Conservation (phyloP, 2,888 invertebrate genomes). For the Conomelus anceps region DNA sequence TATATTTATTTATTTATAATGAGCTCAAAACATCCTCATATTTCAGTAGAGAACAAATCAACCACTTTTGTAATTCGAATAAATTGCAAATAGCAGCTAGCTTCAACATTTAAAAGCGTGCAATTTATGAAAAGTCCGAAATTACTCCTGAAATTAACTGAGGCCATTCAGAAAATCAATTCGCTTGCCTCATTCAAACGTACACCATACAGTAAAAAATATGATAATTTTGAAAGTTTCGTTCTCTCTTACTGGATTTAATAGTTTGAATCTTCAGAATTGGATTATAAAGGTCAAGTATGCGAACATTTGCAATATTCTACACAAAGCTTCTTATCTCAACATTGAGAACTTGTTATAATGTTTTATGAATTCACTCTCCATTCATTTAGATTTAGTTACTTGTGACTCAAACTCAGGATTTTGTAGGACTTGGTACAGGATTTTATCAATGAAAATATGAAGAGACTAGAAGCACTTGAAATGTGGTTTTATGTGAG, state of each 20-base stretch:
- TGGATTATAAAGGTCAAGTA: background rate
- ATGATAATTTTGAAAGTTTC: background rate
- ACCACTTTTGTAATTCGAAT: background rate
- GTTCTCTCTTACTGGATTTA: background rate
- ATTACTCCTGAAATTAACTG: background rate
- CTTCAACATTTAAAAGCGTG: background rate
- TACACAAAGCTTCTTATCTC: background rate
- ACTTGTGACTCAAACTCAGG: too few relatives aligned
- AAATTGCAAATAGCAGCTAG: background rate
- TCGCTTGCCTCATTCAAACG: background rate
- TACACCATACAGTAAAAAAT: background rate
- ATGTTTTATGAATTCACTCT: too few relatives aligned
- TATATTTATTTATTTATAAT: too few relatives aligned
- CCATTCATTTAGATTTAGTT: too few relatives aligned
- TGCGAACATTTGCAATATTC: background rate
- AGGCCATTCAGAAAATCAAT: background rate
- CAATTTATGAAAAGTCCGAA: background rate
- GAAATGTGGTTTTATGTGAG: too few relatives aligned
- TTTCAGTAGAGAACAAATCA: background rate
- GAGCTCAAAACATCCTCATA: too few relatives aligned
- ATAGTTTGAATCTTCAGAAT: background rate
- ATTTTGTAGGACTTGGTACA: too few relatives aligned
- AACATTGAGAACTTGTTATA: background rate
- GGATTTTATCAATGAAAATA: too few relatives aligned
- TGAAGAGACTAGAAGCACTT: too few relatives aligned